Evolutionary conservation across 2,113 vertebrate genomes (phyloP).

Genomic region (Pandion haliaetus): DNA sequence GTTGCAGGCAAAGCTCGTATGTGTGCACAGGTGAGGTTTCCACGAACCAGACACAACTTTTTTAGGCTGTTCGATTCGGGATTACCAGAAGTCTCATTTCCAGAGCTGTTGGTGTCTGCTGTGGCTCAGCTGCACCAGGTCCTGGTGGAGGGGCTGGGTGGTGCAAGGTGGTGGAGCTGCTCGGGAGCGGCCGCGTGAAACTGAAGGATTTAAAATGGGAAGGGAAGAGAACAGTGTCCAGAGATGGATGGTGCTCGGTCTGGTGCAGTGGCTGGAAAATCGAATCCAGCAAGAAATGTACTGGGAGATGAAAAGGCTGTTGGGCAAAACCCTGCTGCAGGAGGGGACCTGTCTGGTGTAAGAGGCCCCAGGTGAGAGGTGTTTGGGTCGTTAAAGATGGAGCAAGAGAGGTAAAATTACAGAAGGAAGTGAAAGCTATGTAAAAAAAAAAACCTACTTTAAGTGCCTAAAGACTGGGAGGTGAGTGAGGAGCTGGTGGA

Average conservation of each 20-base stretch:
- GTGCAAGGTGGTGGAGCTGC: background rate
- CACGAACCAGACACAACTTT: rapidly evolving
- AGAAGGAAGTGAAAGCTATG: background rate
- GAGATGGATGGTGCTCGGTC: rapidly evolving
- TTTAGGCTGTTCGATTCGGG: rapidly evolving
- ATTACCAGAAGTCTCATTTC: background rate
- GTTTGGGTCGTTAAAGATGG: background rate
- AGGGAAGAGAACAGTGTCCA: background rate
- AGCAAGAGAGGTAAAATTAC: background rate
- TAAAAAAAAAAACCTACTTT: background rate
- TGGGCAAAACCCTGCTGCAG: background rate
- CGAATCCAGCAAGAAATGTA: background rate
- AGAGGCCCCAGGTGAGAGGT: background rate
- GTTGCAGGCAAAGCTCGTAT: background rate
- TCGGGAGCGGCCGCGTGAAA: background rate
- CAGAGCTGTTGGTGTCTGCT: rapidly evolving
- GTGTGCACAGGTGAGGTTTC: background rate
- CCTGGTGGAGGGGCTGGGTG: background rate
- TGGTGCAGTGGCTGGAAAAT: background rate
- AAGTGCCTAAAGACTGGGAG: background rate
- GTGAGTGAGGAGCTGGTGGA: background rate
- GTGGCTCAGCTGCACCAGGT: background rate
- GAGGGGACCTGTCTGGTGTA: background rate
- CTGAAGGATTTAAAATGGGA: rapidly evolving
- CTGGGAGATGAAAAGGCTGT: background rate